Percentiles rank a stretch among this genome's conserved stretches.
phyloP scores from a whole-genome alignment of 2,888 invertebrate genomes.

The Ashinkailepas kermadecensis region DNA sequence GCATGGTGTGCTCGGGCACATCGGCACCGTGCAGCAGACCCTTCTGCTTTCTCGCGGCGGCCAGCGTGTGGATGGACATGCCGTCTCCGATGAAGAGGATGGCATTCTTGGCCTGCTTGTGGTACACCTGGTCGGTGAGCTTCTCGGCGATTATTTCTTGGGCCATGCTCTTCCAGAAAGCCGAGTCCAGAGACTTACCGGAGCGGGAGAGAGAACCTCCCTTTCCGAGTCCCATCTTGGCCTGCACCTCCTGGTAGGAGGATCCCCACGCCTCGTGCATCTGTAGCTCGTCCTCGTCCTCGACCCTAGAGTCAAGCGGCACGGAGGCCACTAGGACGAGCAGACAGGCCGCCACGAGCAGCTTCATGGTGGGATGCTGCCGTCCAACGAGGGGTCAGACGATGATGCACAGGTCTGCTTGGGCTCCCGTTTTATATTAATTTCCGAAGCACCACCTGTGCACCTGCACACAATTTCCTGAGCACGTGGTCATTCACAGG shows the following conservation, averaged over 20 bases:
- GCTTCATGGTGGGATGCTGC: background rate
- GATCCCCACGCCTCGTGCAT: background rate
- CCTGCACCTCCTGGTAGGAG: constrained; percentile 7
- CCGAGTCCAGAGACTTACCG: background rate
- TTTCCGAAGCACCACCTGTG: background rate
- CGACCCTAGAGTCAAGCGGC: background rate
- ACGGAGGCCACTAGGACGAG: background rate
- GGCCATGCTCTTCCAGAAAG: background rate
- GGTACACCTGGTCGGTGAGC: background rate
- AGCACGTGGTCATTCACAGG: background rate
- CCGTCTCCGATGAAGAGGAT: constrained; percentile 9
- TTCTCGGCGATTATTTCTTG: background rate
- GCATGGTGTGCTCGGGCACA: constrained; percentile 7
- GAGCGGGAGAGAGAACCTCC: background rate
- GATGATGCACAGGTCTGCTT: no score
- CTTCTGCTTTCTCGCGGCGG: background rate
- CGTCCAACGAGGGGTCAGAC: background rate
- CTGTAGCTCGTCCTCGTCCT: background rate
- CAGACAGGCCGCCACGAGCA: background rate
- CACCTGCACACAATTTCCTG: background rate
- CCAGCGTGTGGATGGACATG: constrained; percentile 7
- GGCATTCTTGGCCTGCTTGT: background rate
- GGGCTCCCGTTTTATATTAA: background rate
- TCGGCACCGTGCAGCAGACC: background rate
- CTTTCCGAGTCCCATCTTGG: background rate